Conservation (phyloP, 2,113 vertebrate genomes). For the Atractosteus spatula region DNA sequence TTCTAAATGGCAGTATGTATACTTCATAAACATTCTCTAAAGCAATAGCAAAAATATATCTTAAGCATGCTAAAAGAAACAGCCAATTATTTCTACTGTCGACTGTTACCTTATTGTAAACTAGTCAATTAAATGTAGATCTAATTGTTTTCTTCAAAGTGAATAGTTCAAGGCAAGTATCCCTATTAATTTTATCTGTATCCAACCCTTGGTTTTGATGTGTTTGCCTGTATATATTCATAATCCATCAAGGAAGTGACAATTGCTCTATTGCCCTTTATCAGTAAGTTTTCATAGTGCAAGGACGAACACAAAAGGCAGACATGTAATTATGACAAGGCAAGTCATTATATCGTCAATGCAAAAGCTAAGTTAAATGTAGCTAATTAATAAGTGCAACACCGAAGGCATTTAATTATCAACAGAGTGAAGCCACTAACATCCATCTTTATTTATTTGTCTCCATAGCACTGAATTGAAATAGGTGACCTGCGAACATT, state of each 20-base stretch:
- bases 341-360: slow-evolving; percentile 19
- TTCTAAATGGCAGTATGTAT: too few relatives aligned
- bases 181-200: neutral
- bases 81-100: neutral
- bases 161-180: neutral
- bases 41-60: too few relatives aligned
- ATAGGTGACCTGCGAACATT: slow-evolving; percentile 56
- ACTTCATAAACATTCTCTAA: too few relatives aligned
- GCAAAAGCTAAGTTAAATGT: slow-evolving; percentile 11
- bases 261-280: neutral
- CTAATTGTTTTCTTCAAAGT: neutral
- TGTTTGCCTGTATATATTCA: neutral
- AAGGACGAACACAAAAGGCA: slow-evolving; percentile 3
- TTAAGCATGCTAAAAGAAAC: neutral
- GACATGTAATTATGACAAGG: slow-evolving; percentile 10
- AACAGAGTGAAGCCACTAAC: slow-evolving; percentile 7
- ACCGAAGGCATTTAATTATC: slow-evolving; percentile 16
- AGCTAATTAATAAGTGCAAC: slow-evolving; percentile 14
- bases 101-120: neutral
- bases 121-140: neutral
- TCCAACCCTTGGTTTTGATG: neutral
- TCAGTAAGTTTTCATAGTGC: neutral
- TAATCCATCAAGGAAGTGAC: neutral
- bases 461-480: too few relatives aligned
- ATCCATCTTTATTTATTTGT: slow-evolving; percentile 1